A percentile compares a stretch with the other conserved stretches of the same genome.
These are phyloP conservation scores for Ormyrus thymus DNA, from an alignment of 2,888 invertebrate species.

Conservation along the genomic window DNA sequence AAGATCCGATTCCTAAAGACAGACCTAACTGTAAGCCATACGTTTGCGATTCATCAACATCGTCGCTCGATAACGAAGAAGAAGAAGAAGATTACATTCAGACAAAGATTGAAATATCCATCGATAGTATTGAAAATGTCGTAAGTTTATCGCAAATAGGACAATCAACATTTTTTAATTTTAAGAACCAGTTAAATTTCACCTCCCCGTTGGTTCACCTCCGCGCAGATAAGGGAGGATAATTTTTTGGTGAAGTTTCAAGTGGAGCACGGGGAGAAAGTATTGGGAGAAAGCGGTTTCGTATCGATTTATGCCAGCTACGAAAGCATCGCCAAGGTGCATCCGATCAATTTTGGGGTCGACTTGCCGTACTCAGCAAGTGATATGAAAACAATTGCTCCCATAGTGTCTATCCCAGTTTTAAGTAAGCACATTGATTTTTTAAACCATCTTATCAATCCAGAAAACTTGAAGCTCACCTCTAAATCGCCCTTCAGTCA, in stretches of 20 bases:
- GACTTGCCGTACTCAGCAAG: slow-evolving; percentile 52
- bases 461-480: neutral
- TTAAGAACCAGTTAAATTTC: too few relatives aligned
- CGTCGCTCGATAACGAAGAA: neutral
- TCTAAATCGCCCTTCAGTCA: slow-evolving; percentile 29
- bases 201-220: neutral
- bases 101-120: slow-evolving; percentile 57
- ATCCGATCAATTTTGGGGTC: slow-evolving; percentile 58
- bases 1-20: too few relatives aligned
- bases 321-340: slow-evolving; percentile 38
- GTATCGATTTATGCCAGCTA: slow-evolving; percentile 58
- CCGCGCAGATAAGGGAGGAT: slow-evolving; percentile 52
- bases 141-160: slow-evolving; percentile 57
- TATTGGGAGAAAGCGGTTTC: slow-evolving; percentile 62
- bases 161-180: too few relatives aligned
- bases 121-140: slow-evolving; percentile 65
- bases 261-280: slow-evolving; percentile 60
- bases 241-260: slow-evolving; percentile 54
- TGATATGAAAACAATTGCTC: slow-evolving; percentile 53
- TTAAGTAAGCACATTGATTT: slow-evolving; percentile 59
- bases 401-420: slow-evolving; percentile 62
- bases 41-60: too few relatives aligned
- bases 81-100: slow-evolving; percentile 36
- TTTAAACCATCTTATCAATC: too few relatives aligned
- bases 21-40: too few relatives aligned